phyloP scores from a whole-genome alignment of 2,888 invertebrate species.

The Xanthorhoe spadicearia region DNA sequence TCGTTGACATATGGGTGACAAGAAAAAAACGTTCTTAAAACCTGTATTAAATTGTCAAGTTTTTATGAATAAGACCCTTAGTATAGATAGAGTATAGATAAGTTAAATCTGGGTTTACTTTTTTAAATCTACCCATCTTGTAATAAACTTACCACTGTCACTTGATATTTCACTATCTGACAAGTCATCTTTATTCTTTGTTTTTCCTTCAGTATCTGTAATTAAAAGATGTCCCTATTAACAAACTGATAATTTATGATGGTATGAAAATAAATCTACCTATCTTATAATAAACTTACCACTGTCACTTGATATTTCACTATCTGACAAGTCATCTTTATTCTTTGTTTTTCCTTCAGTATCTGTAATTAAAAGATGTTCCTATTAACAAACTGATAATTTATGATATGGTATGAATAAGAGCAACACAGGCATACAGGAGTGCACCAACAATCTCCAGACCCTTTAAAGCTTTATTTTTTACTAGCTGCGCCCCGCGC shows the following conservation, averaged over 20 bases:
- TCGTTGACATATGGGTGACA: too few relatives aligned
- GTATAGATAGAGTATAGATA: too few relatives aligned
- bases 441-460: background rate
- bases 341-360: conserved; percentile 3
- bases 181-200: background rate
- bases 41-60: too few relatives aligned
- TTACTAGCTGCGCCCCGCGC: too few relatives aligned
- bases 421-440: too few relatives aligned
- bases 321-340: background rate
- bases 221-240: background rate
- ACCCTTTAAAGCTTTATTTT: background rate
- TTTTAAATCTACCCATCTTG: too few relatives aligned
- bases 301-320: conserved; percentile 5
- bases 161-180: conserved; percentile 6
- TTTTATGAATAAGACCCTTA: too few relatives aligned
- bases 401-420: too few relatives aligned
- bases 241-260: background rate
- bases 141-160: background rate
- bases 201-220: conserved; percentile 15
- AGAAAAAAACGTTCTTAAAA: too few relatives aligned
- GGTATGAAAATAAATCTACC: too few relatives aligned
- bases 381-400: background rate
- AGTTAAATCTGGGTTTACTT: too few relatives aligned
- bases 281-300: background rate
- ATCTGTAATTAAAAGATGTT: conserved; percentile 7